Percentiles rank a stretch among this genome's conserved stretches.
phyloP scores from a whole-genome alignment of 2,888 invertebrate genomes.

The Selenia dentaria region DNA sequence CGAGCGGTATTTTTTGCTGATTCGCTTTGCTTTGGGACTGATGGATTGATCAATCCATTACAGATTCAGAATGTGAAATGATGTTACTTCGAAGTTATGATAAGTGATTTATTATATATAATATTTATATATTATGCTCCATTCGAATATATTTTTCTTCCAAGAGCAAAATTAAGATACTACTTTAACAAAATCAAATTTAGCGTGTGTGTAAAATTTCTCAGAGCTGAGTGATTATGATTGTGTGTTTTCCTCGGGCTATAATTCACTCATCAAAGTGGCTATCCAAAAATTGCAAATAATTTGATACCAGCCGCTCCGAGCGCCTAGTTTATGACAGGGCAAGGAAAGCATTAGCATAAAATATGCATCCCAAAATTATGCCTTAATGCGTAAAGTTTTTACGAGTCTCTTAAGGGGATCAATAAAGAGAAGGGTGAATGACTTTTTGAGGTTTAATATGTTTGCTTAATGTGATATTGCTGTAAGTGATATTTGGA shows the following conservation, averaged over 20 bases:
- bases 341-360: conserved; percentile 37
- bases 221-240: too few relatives aligned
- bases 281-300: conserved; percentile 37
- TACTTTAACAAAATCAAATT: too few relatives aligned
- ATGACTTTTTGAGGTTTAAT: conserved; percentile 28
- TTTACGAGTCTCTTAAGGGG: conserved; percentile 35
- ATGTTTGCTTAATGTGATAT: conserved; percentile 34
- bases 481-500: conserved; percentile 39
- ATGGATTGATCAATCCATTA: conserved; percentile 24
- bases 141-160: too few relatives aligned
- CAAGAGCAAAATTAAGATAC: too few relatives aligned
- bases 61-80: conserved; percentile 11
- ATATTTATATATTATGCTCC: too few relatives aligned
- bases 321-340: conserved; percentile 35
- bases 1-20: conserved; percentile 27
- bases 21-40: conserved; percentile 29
- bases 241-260: conserved; percentile 14
- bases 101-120: not conserved
- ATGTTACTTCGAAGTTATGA: not conserved
- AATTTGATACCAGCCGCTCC: conserved; percentile 31
- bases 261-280: conserved; percentile 35
- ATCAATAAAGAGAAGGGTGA: conserved; percentile 27
- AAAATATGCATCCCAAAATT: conserved; percentile 38
- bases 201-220: too few relatives aligned
- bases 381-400: conserved; percentile 36